Evolutionary conservation across 2,113 vertebrate species (phyloP).

Genomic region (Callocephalon fimbriatum): DNA sequence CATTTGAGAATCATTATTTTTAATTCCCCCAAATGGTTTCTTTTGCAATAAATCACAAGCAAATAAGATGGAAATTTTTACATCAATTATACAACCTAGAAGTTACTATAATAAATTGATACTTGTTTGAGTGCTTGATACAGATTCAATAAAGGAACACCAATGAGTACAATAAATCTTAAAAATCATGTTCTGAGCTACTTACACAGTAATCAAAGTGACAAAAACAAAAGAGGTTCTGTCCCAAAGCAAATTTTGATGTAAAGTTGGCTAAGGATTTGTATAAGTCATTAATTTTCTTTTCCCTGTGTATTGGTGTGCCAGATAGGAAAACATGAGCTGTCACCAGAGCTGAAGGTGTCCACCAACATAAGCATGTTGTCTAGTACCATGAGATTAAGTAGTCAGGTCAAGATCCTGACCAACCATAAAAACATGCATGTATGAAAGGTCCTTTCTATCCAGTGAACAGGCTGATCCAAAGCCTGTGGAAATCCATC

Average conservation of each 20-base stretch:
- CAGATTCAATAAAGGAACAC: conserved; percentile 63
- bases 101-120: conserved; percentile 43
- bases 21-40: background rate
- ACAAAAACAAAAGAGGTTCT: background rate
- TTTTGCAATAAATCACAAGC: conserved; percentile 49
- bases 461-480: background rate
- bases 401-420: background rate
- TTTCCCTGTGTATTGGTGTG: background rate
- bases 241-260: background rate
- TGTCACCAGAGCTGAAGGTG: background rate
- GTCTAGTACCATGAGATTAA: background rate
- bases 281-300: background rate
- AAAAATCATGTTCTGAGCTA: conserved; percentile 8
- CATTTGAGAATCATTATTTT: conserved; percentile 30
- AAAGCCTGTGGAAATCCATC: background rate
- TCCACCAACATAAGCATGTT: background rate
- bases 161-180: conserved; percentile 58
- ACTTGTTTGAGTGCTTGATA: conserved; percentile 44
- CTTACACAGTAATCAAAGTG: conserved; percentile 44
- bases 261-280: background rate
- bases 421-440: background rate
- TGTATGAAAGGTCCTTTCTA: background rate
- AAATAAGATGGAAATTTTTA: conserved; percentile 64
- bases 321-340: background rate
- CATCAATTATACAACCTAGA: conserved; percentile 60